Conservation (phyloP, 2,888 invertebrate genomes). For the Xylocampa areola region DNA sequence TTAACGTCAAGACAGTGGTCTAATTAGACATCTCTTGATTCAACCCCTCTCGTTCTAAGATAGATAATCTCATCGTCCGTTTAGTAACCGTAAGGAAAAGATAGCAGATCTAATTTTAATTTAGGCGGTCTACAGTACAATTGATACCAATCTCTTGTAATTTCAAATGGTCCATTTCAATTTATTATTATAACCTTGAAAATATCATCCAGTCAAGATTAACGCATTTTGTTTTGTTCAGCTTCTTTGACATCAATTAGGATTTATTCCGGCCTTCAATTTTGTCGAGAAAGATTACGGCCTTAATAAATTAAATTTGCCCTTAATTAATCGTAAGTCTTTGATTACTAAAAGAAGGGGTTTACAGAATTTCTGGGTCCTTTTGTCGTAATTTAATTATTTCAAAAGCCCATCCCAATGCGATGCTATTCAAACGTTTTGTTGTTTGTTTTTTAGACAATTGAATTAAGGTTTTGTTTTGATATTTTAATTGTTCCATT, state of each 20-base stretch:
- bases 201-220: not conserved
- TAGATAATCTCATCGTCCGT: no score
- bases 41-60: no score
- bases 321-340: constrained; percentile 36
- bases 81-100: no score
- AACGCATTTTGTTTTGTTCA: constrained; percentile 1
- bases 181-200: constrained; percentile 6
- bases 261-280: constrained; percentile 16
- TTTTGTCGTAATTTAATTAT: constrained; percentile 37
- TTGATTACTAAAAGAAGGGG: constrained; percentile 28
- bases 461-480: constrained; percentile 37
- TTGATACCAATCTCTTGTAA: no score
- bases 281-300: constrained; percentile 30
- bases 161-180: not conserved
- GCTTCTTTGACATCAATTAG: constrained; percentile 10
- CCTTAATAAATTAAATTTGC: constrained; percentile 37
- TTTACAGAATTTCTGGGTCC: constrained; percentile 21
- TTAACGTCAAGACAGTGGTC: no score
- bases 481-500: constrained; percentile 42
- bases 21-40: no score
- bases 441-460: constrained; percentile 50
- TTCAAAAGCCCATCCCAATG: constrained; percentile 39
- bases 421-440: constrained; percentile 40
- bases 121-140: no score
- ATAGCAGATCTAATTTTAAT: no score